These are phyloP conservation scores for Galaxias olidus DNA, from an alignment of 2,797 vertebrate species.

Conservation along the genomic window DNA sequence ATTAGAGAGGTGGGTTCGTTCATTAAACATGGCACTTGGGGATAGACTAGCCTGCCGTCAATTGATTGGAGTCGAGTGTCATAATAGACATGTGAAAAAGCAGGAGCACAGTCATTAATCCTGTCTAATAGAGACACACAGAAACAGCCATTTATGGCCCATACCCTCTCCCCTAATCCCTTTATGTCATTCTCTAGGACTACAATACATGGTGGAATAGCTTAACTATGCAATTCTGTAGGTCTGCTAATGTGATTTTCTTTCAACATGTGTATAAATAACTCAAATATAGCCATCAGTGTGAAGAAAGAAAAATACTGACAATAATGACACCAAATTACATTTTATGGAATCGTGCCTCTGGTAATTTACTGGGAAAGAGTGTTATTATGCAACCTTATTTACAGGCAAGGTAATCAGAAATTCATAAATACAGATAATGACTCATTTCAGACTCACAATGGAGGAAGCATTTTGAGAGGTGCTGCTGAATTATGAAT, in stretches of 20 bases:
- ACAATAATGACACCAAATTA: slow-evolving; percentile 35
- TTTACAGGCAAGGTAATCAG: slow-evolving; percentile 46
- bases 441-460: slow-evolving; percentile 62
- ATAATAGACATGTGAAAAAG: slow-evolving; percentile 51
- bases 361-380: slow-evolving; percentile 38
- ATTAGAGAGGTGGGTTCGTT: slow-evolving; percentile 55
- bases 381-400: slow-evolving; percentile 49
- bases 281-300: slow-evolving; percentile 8
- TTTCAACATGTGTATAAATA: slow-evolving; percentile 8
- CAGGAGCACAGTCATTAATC: slow-evolving; percentile 44
- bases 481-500: slow-evolving; percentile 50
- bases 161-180: slow-evolving; percentile 43
- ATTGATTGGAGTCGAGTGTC: slow-evolving; percentile 51
- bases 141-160: slow-evolving; percentile 43
- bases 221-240: slow-evolving; percentile 13
- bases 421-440: slow-evolving; percentile 66
- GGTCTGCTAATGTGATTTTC: neutral
- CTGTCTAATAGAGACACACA: slow-evolving; percentile 37
- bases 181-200: slow-evolving; percentile 6
- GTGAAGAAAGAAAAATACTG: slow-evolving; percentile 8
- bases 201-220: slow-evolving; percentile 28
- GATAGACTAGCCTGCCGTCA: slow-evolving; percentile 49
- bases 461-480: slow-evolving; percentile 53
- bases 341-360: slow-evolving; percentile 41
- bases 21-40: slow-evolving; percentile 65